Evolutionary conservation across 2,113 vertebrate genomes (phyloP), one percentile per base, ranked within the genome.

Genomic region (Oncorhynchus gorbuscha): DNA sequence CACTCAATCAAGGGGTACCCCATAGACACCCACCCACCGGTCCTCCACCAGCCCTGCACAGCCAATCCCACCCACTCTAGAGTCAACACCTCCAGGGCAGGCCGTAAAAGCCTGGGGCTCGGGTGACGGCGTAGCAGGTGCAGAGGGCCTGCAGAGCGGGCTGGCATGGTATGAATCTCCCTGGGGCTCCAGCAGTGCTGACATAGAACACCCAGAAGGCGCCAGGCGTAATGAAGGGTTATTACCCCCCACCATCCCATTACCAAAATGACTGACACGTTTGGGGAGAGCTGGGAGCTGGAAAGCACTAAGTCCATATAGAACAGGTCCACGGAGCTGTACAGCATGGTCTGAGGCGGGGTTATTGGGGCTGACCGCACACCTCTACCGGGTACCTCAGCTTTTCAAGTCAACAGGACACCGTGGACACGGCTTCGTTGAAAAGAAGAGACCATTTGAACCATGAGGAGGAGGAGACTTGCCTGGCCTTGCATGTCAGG

Each of bases 401-500:
- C 51, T 18, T 55, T 55, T 18, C 51, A 16, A 55, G 4, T 14
- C 51, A 30, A 67, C 30, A 9, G 4, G 26, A 14, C 14, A 7
- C 65, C 32, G 65, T 26, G 62, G 39, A 45, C 9, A 11, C 9
- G 39, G 9, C 14, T 55, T 55, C 1, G 14, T 55, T 55, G 14
- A 16, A 18, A 14, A 16, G 51, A 45, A 45, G 39, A 45, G 49
- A 16, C 9, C 3, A 14, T 55, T 18, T 55, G 51, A 51, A 16
- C 49, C 49, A 45, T 9, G 39, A 55, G 51, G 51, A 55, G 13
- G 51, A 18, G 12, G 51, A 55, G 51, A 96, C 96, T 95, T 89
- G 97, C 97, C 98, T 99, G 97, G 70, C 97, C 97, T 86, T 95
- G 92, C 97, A 99, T 99, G 90, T 99, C 96, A 0, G 98, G 96